Conservation (phyloP, 2,888 invertebrate genomes). For the Stenichneumon culpator region DNA sequence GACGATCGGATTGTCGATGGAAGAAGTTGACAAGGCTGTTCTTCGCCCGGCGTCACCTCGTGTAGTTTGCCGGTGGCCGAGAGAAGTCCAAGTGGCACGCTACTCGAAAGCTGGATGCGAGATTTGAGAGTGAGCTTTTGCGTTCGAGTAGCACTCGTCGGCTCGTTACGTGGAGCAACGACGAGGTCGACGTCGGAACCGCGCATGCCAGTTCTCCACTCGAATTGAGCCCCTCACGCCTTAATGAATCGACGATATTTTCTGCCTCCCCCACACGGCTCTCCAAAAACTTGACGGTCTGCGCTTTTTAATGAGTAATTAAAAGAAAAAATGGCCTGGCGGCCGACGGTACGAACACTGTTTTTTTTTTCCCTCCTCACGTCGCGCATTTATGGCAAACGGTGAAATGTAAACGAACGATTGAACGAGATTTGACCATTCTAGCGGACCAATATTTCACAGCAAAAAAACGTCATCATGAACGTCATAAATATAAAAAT, state of each 20-base stretch:
- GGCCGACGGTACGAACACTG: background rate
- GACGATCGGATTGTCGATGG: conserved; percentile 42
- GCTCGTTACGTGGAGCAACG: conserved; percentile 63
- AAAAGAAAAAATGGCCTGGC: background rate
- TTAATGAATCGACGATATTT: conserved; percentile 59
- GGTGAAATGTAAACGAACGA: background rate
- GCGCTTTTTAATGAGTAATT: conserved; percentile 27
- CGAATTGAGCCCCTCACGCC: conserved; percentile 39
- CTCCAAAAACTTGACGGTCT: background rate
- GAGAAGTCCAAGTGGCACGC: conserved; percentile 63
- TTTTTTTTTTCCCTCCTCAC: background rate
- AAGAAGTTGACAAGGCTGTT: conserved; percentile 29
- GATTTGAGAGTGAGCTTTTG: conserved; percentile 64
- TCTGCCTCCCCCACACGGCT: background rate
- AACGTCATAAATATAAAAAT: conserved; percentile 20
- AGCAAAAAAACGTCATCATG: conserved; percentile 13
- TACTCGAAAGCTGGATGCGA: conserved; percentile 62
- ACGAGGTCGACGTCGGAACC: conserved; percentile 30
- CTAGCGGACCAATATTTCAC: conserved; percentile 8
- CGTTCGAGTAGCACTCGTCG: conserved; percentile 60
- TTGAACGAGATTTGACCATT: conserved; percentile 19
- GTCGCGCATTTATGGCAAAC: background rate
- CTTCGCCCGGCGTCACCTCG: conserved; percentile 29
- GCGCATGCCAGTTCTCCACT: conserved; percentile 9
- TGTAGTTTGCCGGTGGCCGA: conserved; percentile 41